Percentiles rank a stretch among this genome's conserved stretches.
Evolutionary conservation across 2,797 vertebrate genomes (phyloP).

Genomic region (Acanthopagrus latus): DNA sequence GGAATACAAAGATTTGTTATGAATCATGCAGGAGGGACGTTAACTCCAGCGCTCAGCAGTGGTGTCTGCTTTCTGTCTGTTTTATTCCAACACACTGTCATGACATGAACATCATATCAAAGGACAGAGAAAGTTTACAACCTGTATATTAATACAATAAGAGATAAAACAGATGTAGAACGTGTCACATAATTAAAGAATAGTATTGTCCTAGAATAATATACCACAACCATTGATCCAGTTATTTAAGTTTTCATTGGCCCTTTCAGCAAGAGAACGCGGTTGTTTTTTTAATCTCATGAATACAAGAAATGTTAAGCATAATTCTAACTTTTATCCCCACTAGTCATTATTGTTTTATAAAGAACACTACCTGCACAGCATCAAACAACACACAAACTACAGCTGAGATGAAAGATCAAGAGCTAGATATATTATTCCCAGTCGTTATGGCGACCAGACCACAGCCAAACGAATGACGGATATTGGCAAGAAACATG

Average conservation of each 20-base stretch:
- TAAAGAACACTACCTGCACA: neutral
- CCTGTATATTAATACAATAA: neutral
- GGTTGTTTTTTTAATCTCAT: neutral
- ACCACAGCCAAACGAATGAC: neutral
- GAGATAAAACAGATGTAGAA: neutral
- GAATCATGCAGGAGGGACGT: constrained; percentile 50
- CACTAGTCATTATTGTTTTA: neutral
- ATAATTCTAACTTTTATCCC: neutral
- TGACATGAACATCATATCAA: constrained; percentile 12
- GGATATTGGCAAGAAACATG: neutral
- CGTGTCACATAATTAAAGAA: no score
- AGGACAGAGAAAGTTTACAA: constrained; percentile 8
- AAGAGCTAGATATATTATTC: neutral
- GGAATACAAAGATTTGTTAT: constrained; percentile 69
- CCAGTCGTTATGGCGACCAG: neutral
- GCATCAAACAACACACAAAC: neutral
- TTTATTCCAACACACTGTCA: constrained; percentile 23
- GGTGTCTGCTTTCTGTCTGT: constrained; percentile 42
- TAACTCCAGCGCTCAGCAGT: constrained; percentile 13
- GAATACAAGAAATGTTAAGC: neutral
- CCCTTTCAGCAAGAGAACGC: neutral
- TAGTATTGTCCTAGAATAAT: neutral
- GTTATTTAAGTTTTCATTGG: neutral
- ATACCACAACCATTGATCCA: neutral
- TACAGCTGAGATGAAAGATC: neutral